Base-by-base conservation (phyloP, 2,797 vertebrate species). In the Apogon talboti region DNA sequence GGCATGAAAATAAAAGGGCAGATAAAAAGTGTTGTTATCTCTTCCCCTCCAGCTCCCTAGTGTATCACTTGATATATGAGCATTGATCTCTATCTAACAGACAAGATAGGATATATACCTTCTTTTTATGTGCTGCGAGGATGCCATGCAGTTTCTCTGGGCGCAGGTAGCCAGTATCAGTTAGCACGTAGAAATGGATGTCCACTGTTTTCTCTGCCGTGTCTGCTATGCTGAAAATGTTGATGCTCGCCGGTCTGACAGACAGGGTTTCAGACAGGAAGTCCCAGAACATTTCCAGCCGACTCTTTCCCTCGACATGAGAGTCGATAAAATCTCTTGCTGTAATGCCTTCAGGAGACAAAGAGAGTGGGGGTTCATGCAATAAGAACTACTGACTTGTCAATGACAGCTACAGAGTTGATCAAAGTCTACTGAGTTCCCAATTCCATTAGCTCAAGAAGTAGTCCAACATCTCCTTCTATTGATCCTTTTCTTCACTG, bases 261-360 rank as follows among this genome's bases (percentile, higher is more conserved):
- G 84, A 75, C 51, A 94, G 71, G 38, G 89, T 60, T 59, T 92
- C 92, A 54, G 93, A 90, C 88, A 94, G 90, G 74, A 92, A 87
- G 83, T 90, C 90, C 91, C 92, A 89, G 76, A 95, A 93, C 53
- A 59, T 80, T 71, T 91, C 91, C n/a, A 85, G 78, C n/a, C 81
- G 91, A 0, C 87, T 93, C 86, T 81, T 90, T 76, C 86, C 84
- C 0, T 66, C 77, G 43, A 87, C 85, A 13, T 73, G 84, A 50
- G 90, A 91, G 79, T 90, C 89, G 78, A 94, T 83, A 85, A 96
- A 94, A 71, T 94, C 93, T 81, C 90, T 93, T 47, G 92, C 92
- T 58, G 92, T 93, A 63, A 93, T 76, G 90, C 89, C 95, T 94
- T 82, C 61, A 65, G 56, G 81, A 88, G 77, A 90, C 77, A 89